These are phyloP conservation scores for Babylonia areolata DNA, from an alignment of 1,140 invertebrate species.

Conservation along the genomic window DNA sequence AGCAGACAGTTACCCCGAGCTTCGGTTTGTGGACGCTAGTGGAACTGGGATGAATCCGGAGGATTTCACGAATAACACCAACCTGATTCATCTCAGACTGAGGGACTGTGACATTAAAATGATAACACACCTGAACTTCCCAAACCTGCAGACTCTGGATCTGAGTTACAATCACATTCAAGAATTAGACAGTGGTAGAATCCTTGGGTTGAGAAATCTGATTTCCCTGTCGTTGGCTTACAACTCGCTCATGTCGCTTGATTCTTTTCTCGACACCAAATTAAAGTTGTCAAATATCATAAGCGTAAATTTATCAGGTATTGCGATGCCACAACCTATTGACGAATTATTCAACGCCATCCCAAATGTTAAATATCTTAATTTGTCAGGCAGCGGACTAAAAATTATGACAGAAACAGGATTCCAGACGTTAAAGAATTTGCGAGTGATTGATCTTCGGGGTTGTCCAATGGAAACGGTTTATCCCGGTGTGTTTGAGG, in stretches of 20 bases:
- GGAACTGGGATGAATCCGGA: background rate
- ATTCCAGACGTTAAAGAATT: too few relatives aligned
- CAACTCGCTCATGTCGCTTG: background rate
- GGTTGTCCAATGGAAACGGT: too few relatives aligned
- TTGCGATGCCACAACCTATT: too few relatives aligned
- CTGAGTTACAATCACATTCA: slow-evolving; percentile 21
- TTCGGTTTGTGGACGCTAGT: slow-evolving; percentile 11
- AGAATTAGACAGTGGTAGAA: background rate
- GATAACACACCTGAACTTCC: background rate
- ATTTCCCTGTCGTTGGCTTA: background rate
- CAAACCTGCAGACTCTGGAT: slow-evolving; percentile 41
- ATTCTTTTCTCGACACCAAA: too few relatives aligned
- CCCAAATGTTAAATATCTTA: too few relatives aligned
- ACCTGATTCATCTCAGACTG: slow-evolving; percentile 36
- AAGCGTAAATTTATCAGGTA: too few relatives aligned
- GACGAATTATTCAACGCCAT: too few relatives aligned
- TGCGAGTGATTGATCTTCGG: too few relatives aligned
- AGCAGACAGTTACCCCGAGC: background rate
- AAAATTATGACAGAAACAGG: too few relatives aligned
- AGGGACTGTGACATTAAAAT: background rate
- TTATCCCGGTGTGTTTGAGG: too few relatives aligned
- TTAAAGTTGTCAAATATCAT: too few relatives aligned
- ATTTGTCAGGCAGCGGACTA: too few relatives aligned
- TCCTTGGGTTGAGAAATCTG: background rate
- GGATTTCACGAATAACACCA: background rate